phyloP scores from a whole-genome alignment of 2,113 vertebrate species.

The Albula glossodonta region DNA sequence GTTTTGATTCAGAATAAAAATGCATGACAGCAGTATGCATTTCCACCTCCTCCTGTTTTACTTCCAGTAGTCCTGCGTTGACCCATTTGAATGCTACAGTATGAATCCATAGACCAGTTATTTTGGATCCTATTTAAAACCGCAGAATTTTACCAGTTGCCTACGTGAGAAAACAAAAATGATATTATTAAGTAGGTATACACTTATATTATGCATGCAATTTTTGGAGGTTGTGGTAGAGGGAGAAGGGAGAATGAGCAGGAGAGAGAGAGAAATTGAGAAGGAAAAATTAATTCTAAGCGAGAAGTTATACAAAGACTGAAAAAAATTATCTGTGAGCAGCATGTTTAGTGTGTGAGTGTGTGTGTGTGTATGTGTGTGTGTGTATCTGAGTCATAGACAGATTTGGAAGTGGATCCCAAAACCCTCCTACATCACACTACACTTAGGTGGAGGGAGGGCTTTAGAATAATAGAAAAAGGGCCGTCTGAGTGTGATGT shows the following conservation, averaged over 20 bases:
- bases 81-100: too few species aligned
- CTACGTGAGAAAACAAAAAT: too few species aligned
- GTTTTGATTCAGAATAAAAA: neutral
- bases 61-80: neutral
- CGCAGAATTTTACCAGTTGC: too few species aligned
- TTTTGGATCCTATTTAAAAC: too few species aligned
- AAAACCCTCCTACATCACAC: neutral
- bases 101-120: too few species aligned
- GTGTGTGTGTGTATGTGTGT: neutral
- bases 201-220: neutral
- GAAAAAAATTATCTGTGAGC: conserved; percentile 1
- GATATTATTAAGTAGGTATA: too few species aligned
- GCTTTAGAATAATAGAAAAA: neutral
- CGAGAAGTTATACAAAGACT: conserved; percentile 25
- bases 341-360: neutral
- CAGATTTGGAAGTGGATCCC: conserved; percentile 13
- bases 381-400: neutral
- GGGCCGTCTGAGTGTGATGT: conserved; percentile 42
- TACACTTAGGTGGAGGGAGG: neutral
- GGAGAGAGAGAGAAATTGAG: conserved; percentile 6
- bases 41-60: neutral
- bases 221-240: neutral
- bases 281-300: conserved; percentile 17
- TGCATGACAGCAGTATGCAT: neutral
- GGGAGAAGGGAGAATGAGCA: neutral